Percentiles rank a stretch among this genome's conserved stretches.
Evolutionary conservation across 2,113 vertebrate genomes (phyloP).

Genomic region (Polypterus bichir): DNA sequence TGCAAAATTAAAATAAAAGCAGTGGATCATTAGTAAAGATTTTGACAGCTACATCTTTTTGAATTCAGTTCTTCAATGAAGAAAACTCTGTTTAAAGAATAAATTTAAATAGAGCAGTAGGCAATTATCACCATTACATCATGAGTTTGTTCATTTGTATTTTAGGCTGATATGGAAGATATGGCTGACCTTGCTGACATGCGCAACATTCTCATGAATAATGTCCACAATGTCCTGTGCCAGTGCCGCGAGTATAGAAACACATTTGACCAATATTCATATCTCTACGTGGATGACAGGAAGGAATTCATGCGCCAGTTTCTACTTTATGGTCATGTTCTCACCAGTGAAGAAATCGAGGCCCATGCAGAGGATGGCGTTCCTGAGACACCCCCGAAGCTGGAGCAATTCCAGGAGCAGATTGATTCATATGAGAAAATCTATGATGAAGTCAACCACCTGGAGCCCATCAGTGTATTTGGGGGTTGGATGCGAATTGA

Average conservation of each 20-base stretch:
- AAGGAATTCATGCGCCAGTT: constrained; percentile 70
- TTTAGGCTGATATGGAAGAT: constrained; percentile 69
- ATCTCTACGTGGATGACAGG: constrained; percentile 66
- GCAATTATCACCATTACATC: not conserved
- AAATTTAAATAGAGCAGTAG: not conserved
- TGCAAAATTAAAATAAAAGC: too few species aligned
- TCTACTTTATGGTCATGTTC: constrained; percentile 52
- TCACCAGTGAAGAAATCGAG: constrained; percentile 49
- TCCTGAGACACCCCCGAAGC: constrained; percentile 50
- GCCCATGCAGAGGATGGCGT: constrained; percentile 32
- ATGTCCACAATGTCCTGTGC: constrained; percentile 27
- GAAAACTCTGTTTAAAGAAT: too few species aligned
- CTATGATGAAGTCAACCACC: constrained; percentile 52
- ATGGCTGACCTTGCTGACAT: constrained; percentile 47
- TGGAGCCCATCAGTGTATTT: constrained; percentile 57
- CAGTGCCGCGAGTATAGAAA: constrained; percentile 44
- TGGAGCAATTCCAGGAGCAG: constrained; percentile 61
- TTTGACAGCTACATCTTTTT: too few species aligned
- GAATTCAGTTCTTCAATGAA: too few species aligned
- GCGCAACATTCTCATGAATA: constrained; percentile 49
- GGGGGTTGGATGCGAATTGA: constrained; percentile 76
- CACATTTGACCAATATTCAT: constrained; percentile 54
- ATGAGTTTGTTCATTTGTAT: not conserved
- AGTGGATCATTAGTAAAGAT: too few species aligned
- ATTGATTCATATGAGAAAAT: constrained; percentile 75